Base-by-base conservation (phyloP, 1,140 invertebrate genomes). In the Bactericera cockerelli region DNA sequence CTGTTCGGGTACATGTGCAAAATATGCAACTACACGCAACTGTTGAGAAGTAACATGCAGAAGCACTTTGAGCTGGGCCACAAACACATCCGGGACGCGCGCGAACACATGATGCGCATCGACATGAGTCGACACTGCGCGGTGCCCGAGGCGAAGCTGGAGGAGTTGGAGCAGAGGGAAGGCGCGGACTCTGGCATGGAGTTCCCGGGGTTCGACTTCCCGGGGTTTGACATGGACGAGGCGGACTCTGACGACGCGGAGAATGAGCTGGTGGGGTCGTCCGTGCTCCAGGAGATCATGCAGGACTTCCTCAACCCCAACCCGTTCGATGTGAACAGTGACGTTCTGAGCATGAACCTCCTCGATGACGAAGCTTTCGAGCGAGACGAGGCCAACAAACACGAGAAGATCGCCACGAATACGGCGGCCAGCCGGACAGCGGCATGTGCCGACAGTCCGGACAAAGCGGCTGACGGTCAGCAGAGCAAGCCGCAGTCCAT, bases 1-100 rank as follows among this genome's bases (percentile, higher is more conserved):
- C 22, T 49, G 4, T 49, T 49, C n/a, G 42, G 42, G 6, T 49
- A 49, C 22, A 49, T 49, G 42, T 49, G 42, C n/a, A 49, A 49
- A 22, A 16, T 49, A 10, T 49, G 42, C 19, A 49, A 49, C 19
- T 49, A 19, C 42, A n/a, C 19, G 4, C 42, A 49, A 49, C 4
- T 49, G n/a, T 22, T 49, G n/a, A 49, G 19, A 49, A 22, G n/a
- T 19, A 49, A 49, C 42, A 49, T 49, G n/a, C n/a, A 10, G n/a
- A 49, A 22, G 19, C 42, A 49, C 19, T 49, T 49, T 49, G 4
- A n/a, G 19, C 42, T 49, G 6, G 42, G 42, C 8, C 42, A 49
- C 19, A 49, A n/a, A 4, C 6, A n/a, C 19, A 22, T 49, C 19
- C 6, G 8, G 19, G 22, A 3, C 22, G 3, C 3, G 4, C 4